Evolutionary conservation across 2,113 vertebrate species (phyloP), one percentile per base, ranked within the genome.

Genomic region (Xiphorhynchus elegans): DNA sequence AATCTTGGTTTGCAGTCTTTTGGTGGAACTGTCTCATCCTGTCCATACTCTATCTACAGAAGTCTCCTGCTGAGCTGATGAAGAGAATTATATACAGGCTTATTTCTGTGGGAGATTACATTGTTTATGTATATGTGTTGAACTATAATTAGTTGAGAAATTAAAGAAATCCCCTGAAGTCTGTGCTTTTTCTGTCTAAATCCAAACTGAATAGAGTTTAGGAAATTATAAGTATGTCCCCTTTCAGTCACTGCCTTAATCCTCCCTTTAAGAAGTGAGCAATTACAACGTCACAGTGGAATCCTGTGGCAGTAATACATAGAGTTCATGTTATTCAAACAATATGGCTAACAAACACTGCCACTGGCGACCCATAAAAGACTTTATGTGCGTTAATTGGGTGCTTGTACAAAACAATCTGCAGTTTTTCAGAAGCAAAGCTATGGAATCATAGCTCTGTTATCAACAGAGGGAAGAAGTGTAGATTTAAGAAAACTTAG

Each of bases 161-260:
- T 63, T 77, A 62, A 89, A 80, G 80, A 83, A 96, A 91, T 90
- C 53, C 82, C 93, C 82, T 62, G 50, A 77, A 86, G 58, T 95
- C 91, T 94, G 46, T 72, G 35, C 31, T 90, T 50, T 86, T 80
- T 76, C 78, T 96, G 62, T 58, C 55, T 91, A 95, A 97, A 96
- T 81, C 78, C 84, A 95, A 82, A 72, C n/a, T 70, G 85, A 91
- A 77, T 50, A 63, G 83, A 83, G 39, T 90, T 91, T 72, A 91
- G 67, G 69, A 96, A 92, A 85, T 82, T 1, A 62, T 96, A 90
- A 95, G 77, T 85, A 66, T 84, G 74, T 78, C 33, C 69, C 58
- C 69, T 94, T 96, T 88, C 59, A 84, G 42, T 77, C 37, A 62
- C 90, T 94, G 91, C 68, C 29, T 87, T 94, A 96, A 86, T 92